Evolutionary conservation across 2,888 invertebrate species (phyloP).

Genomic region (Pristionchus mayeri): DNA sequence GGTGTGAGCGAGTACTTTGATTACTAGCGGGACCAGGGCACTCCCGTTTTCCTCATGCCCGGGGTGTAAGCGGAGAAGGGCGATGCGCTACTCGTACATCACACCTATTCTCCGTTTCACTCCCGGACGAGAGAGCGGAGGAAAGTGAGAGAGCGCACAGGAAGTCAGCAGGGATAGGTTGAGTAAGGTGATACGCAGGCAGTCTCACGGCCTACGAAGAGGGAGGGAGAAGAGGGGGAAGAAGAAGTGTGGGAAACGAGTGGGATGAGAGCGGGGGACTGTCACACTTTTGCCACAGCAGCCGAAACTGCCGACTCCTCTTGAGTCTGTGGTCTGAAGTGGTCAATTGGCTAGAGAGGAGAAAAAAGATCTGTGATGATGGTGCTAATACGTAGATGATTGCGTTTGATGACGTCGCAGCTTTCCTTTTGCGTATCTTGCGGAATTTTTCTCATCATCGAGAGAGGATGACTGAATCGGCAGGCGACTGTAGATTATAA

Average conservation of each 20-base stretch:
- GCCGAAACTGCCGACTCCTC: neutral
- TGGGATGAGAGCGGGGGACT: constrained; percentile 6
- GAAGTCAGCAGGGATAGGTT: constrained; percentile 36
- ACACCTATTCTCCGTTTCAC: constrained; percentile 21
- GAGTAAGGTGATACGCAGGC: constrained; percentile 29
- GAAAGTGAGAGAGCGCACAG: neutral
- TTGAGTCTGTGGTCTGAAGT: neutral
- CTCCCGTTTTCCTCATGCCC: neutral
- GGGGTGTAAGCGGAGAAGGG: constrained; percentile 2
- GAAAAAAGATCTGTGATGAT: no score
- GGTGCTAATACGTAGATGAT: no score
- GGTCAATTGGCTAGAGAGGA: no score
- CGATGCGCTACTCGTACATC: constrained; percentile 28
- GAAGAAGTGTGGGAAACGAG: constrained; percentile 37
- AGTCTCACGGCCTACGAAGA: constrained; percentile 39
- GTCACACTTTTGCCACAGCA: neutral
- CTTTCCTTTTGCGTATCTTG: no score
- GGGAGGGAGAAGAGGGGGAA: neutral
- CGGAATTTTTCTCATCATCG: no score
- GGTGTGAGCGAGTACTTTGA: neutral
- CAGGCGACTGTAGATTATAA: no score
- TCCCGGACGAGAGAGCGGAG: neutral
- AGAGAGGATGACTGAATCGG: no score
- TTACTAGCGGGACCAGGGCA: neutral
- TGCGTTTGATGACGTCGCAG: no score